A percentile compares a stretch with the other conserved stretches of the same genome.
These are phyloP conservation scores for Leucoraja ocellata DNA, from an alignment of 2,797 vertebrate genomes.

Conservation along the genomic window DNA sequence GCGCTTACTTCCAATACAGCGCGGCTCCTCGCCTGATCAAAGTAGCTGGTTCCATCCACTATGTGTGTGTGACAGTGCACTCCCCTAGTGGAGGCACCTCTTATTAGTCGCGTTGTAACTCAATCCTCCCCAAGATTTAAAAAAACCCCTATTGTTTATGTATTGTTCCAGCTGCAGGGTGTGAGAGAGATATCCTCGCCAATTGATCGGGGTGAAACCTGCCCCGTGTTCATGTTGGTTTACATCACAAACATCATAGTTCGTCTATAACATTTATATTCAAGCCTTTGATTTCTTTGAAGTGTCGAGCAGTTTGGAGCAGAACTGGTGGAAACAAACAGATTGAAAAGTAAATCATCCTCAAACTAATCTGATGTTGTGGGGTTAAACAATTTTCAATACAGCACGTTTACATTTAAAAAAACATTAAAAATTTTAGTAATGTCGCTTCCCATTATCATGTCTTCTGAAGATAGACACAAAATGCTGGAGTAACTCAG, in stretches of 20 bases:
- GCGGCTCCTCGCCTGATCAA: not conserved
- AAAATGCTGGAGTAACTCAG: too few species aligned
- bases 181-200: not conserved
- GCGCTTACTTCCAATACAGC: not conserved
- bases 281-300: not conserved
- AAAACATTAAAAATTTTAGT: not conserved
- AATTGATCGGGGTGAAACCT: not conserved
- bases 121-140: not conserved
- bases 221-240: not conserved
- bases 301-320: not conserved
- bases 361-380: not conserved
- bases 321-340: not conserved
- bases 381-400: not conserved
- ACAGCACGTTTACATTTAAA: not conserved
- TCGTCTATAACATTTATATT: not conserved
- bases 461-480: not conserved
- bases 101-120: slow-evolving; percentile 2
- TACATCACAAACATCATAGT: too few species aligned
- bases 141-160: not conserved
- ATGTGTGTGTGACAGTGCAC: not conserved
- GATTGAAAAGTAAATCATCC: not conserved
- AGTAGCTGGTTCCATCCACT: not conserved
- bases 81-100: not conserved
- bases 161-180: not conserved
- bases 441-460: not conserved